phyloP scores from a whole-genome alignment of 2,888 invertebrate genomes.

The Aphidius colemani region DNA sequence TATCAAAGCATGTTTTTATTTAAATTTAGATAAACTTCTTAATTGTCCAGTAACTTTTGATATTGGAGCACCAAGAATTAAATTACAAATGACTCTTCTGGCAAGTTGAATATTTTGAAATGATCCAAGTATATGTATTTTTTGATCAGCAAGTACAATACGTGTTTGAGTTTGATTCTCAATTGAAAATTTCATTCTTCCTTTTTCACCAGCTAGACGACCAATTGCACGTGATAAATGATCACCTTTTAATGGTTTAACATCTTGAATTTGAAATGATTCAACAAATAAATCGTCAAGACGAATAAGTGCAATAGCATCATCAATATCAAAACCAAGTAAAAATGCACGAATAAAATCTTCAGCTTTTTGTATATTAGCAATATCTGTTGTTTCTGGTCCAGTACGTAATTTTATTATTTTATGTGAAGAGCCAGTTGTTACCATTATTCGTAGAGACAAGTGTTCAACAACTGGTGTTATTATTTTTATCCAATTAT shows the following conservation, averaged over 20 bases:
- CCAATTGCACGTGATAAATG: constrained; percentile 95
- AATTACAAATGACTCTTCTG: no score
- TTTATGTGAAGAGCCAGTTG: no score
- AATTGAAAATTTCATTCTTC: constrained; percentile 88
- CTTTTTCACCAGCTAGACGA: constrained; percentile 91
- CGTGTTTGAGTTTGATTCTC: constrained; percentile 99
- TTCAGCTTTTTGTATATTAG: constrained; percentile 93
- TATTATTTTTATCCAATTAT: no score
- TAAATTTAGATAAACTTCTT: no score
- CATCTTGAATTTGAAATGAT: constrained; percentile 95
- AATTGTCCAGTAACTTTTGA: no score
- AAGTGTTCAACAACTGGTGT: no score
- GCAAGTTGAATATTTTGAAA: constrained; percentile 70
- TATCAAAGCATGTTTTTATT: no score
- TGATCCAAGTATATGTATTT: constrained; percentile 96
- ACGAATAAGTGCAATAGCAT: constrained; percentile 90
- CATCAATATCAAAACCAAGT: constrained; percentile 95
- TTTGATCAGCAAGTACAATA: constrained; percentile 94
- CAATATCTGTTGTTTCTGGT: constrained; percentile 79
- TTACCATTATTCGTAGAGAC: no score
- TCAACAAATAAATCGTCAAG: constrained; percentile 97
- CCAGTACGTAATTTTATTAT: constrained; percentile 69
- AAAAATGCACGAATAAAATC: constrained; percentile 98
- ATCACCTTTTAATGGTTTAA: constrained; percentile 93
- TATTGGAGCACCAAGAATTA: no score